Evolutionary conservation across 2,797 vertebrate species (phyloP), one percentile per base, ranked within the genome.

Genomic region (Pseudomugil tenellus): DNA sequence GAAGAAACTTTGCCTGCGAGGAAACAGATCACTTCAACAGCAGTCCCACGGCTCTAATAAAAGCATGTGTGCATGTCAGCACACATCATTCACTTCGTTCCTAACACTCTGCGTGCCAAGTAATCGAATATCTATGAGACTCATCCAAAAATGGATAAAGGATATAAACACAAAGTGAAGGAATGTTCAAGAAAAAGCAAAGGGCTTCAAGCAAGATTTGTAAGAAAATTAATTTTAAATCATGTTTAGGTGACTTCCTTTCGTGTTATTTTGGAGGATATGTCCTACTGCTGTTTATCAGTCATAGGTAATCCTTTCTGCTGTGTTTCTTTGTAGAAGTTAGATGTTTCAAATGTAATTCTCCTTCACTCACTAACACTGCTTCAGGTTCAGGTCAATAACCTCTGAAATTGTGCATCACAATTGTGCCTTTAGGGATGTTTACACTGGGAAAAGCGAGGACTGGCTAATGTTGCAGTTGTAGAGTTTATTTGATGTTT

Each of bases 31-130:
- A 70, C 48, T 0, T 48, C 76, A 71, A 84, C 83, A 77, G 77
- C 54, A 53, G 58, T 75, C 70, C 80, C 78, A 61, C 61, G 8
- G 74, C 75, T 85, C 58, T 58, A 78, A 77, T 84, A 75, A 89
- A 87, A 79, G 62, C 60, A 31, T 62, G 63, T 74, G 65, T 63
- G 74, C 65, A 58, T 64, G 65, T 70, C 77, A 70, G 67, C 28
- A 11, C 69, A 49, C 62, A 61, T 81, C 74, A 77, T 51, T 80
- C 51, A 7, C 62, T 56, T 43, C 62, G 48, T 67, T 72, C 57
- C 59, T 63, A 70, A 72, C 70, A 72, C 19, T 1, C 35, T 64
- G 61, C 70, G 60, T 69, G 58, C 67, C 63, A 65, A 72, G 58
- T 80, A 72, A 72, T 58, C 55, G 35, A 63, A 63, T 16, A 35